A percentile compares a stretch with the other conserved stretches of the same genome.
Evolutionary conservation across 2,888 invertebrate genomes (phyloP).

Genomic region (Eupithecia abbreviata): DNA sequence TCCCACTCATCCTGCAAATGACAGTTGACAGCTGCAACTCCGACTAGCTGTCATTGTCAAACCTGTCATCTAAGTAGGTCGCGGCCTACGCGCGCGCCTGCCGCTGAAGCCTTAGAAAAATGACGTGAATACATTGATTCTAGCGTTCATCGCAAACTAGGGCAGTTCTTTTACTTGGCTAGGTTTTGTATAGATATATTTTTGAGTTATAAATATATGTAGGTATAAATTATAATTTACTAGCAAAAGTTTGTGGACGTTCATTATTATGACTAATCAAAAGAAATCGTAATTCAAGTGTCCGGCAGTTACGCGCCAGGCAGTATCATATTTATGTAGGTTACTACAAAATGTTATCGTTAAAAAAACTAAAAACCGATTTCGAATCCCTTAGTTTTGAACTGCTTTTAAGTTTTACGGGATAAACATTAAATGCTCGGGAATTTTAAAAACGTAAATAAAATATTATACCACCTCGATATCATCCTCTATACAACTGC

Average conservation of each 20-base stretch:
- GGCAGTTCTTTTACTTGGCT: neutral
- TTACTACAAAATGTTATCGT: no score
- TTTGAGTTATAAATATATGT: neutral
- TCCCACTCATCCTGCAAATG: constrained; percentile 18
- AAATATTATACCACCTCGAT: no score
- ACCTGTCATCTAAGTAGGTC: constrained; percentile 24
- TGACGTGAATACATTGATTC: constrained; percentile 10
- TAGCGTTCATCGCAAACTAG: constrained; percentile 1
- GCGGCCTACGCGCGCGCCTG: constrained; percentile 8
- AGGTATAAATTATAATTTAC: no score
- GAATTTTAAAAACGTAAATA: no score
- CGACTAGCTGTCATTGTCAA: neutral
- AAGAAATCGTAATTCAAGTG: neutral
- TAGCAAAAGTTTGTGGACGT: neutral
- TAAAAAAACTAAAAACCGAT: no score
- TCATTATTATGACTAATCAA: neutral
- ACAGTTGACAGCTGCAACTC: constrained; percentile 26
- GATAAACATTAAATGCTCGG: no score
- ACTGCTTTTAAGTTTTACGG: no score
- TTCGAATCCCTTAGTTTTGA: no score
- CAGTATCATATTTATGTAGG: no score
- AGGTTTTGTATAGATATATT: neutral
- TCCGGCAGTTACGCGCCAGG: no score
- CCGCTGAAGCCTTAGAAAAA: constrained; percentile 6
- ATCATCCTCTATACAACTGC: no score